These are phyloP conservation scores for Andrena minutula DNA, from an alignment of 2,888 invertebrate species.

Conservation along the genomic window DNA sequence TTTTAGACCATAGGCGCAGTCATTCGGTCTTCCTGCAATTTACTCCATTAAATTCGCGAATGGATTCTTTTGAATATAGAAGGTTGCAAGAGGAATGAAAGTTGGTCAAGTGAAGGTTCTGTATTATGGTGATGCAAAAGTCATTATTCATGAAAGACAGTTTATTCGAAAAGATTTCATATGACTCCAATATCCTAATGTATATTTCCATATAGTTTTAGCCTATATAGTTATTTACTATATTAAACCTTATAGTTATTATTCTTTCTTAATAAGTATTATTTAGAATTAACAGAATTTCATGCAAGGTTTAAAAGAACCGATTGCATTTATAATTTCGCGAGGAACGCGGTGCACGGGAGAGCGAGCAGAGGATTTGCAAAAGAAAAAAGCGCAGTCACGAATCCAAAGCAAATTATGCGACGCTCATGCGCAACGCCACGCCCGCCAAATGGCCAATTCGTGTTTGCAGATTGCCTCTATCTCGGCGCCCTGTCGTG, in stretches of 20 bases:
- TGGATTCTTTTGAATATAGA: no score
- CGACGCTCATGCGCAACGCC: conserved; percentile 76
- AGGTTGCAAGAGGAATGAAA: no score
- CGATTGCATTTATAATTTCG: conserved; percentile 18
- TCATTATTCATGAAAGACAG: no score
- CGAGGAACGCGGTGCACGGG: conserved; percentile 9
- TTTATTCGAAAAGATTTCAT: no score
- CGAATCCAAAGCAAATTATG: conserved; percentile 76
- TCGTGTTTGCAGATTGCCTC: conserved; percentile 84
- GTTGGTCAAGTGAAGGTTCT: no score
- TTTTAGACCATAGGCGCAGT: conserved; percentile 20
- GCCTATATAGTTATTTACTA: no score
- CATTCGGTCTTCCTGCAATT: conserved; percentile 6
- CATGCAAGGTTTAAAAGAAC: background rate
- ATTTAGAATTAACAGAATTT: no score
- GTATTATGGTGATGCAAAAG: no score
- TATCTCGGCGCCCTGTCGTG: conserved; percentile 83
- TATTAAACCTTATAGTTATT: no score
- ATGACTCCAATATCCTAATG: no score
- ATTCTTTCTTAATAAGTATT: no score
- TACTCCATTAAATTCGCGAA: background rate
- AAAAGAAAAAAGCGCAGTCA: conserved; percentile 68
- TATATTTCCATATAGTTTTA: no score
- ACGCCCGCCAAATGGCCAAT: conserved; percentile 84
- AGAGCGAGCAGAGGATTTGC: conserved; percentile 58